A percentile compares a stretch with the other conserved stretches of the same genome.
Conservation (phyloP, 2,797 vertebrate species). For the Karalla daura region DNA sequence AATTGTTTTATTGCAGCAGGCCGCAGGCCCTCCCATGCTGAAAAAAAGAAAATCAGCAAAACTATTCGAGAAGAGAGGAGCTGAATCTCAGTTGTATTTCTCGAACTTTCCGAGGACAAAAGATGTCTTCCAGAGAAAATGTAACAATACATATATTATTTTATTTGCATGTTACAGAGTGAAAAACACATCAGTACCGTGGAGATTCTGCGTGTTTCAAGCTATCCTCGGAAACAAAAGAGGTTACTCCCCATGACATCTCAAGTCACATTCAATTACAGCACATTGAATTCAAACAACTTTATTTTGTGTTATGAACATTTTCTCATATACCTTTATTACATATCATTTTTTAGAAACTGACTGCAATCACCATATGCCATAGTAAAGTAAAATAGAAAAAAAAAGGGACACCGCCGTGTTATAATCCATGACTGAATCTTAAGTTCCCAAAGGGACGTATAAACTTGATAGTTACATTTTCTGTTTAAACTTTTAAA, state of each 20-base stretch:
- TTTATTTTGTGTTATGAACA: slow-evolving; percentile 80
- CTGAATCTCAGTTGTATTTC: not conserved
- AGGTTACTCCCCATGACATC: slow-evolving; percentile 60
- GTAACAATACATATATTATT: slow-evolving; percentile 78
- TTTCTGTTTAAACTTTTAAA: slow-evolving; percentile 46
- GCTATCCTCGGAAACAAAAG: slow-evolving; percentile 61
- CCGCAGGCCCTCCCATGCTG: not conserved
- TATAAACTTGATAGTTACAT: slow-evolving; percentile 65
- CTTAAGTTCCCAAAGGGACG: slow-evolving; percentile 55
- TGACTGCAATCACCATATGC: slow-evolving; percentile 73
- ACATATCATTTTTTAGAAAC: slow-evolving; percentile 72
- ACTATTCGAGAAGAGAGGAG: not conserved
- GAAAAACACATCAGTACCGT: slow-evolving; percentile 76
- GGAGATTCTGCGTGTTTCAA: slow-evolving; percentile 66
- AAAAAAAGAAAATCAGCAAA: not conserved
- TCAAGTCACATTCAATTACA: slow-evolving; percentile 81
- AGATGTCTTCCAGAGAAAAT: slow-evolving; percentile 53
- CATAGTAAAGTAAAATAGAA: slow-evolving; percentile 77
- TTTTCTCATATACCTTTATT: slow-evolving; percentile 78
- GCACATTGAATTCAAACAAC: slow-evolving; percentile 82
- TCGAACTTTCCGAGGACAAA: slow-evolving; percentile 39
- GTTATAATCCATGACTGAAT: slow-evolving; percentile 60
- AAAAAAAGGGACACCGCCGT: slow-evolving; percentile 56
- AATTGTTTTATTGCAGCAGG: slow-evolving; percentile 21
- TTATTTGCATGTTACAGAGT: slow-evolving; percentile 84